Base-by-base conservation (phyloP, 2,888 invertebrate genomes). In the Cheilosia grossa region DNA sequence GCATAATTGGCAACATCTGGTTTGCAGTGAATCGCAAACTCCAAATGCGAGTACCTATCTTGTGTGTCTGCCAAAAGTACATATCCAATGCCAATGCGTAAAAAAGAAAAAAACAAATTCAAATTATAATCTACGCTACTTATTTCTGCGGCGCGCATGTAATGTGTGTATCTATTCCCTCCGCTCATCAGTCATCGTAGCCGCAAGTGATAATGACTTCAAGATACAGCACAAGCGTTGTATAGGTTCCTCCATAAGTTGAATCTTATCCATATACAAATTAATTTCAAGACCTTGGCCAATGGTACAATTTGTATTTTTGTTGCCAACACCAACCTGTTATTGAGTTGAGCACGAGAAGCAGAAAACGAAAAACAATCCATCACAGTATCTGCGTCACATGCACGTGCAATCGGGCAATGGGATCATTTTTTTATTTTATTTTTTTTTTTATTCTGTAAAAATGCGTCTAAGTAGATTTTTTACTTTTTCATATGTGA, bases 361-460 rank as follows among this genome's bases (percentile, higher is more conserved):
- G 33, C 56, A 56, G 13, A n/a, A 37, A 56, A 54, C 9, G 13
- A 19, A 21, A 58, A 40, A 19, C 58, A 40, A 58, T 58, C 59
- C 59, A 59, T 59, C 59, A 30, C 30, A 24, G 42, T 42, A 59
- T 21, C 24, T 24, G 59, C 30, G 59, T 59, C 24, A 42, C 40
- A 59, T 24, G 21, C 59, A 59, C 59, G 59, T 42, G 59, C 59
- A 56, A 19, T 56, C 27, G 56, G 37, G 56, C 56, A 59, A 59
- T 19, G 40, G 24, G 42, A 21, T 2, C 54, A 54, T 54, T 54
- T 53, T 30, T 54, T n/a, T 30, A 54, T n/a, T n/a, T n/a, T n/a
- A n/a, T 54, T 54, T 53, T 17, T 54, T 9, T 30, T 30, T 33
- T 27, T 54, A 6, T n/a, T 33, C n/a, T 17, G 27, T n/a, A 54